Conservation (phyloP, 2,888 invertebrate species). For the Leptinotarsa rubiginosa region DNA sequence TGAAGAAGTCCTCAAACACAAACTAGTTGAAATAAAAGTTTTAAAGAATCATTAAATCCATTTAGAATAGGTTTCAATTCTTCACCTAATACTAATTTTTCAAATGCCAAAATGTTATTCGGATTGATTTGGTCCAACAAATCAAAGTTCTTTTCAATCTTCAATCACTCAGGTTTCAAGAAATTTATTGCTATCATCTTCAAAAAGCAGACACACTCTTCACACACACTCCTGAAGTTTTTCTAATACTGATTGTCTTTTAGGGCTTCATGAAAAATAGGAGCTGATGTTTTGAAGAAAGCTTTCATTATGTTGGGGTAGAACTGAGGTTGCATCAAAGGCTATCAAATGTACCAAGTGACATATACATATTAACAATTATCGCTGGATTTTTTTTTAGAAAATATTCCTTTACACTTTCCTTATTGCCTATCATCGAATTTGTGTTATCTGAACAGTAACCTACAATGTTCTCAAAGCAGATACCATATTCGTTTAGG, state of each 20-base stretch:
- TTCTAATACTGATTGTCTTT: background rate
- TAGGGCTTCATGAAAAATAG: background rate
- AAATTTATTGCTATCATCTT: background rate
- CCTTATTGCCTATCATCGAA: background rate
- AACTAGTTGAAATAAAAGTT: background rate
- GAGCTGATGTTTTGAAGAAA: background rate
- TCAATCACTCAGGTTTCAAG: background rate
- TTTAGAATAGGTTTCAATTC: background rate
- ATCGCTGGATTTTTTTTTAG: background rate
- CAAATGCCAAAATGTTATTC: background rate
- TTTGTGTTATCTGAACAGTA: background rate
- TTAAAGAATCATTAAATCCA: background rate
- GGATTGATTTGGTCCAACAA: background rate
- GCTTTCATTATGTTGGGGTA: too few species aligned
- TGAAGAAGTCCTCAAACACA: background rate
- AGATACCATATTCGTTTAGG: background rate
- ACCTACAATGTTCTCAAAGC: background rate
- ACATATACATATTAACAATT: background rate
- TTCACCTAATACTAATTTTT: background rate
- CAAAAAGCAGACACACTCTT: background rate
- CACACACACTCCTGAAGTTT: background rate
- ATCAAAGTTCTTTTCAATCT: background rate
- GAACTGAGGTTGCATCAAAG: too few species aligned
- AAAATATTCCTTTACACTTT: constrained; percentile 1
- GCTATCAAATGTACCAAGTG: background rate